Evolutionary conservation across 2,113 vertebrate species (phyloP).

Genomic region (Neotoma lepida): DNA sequence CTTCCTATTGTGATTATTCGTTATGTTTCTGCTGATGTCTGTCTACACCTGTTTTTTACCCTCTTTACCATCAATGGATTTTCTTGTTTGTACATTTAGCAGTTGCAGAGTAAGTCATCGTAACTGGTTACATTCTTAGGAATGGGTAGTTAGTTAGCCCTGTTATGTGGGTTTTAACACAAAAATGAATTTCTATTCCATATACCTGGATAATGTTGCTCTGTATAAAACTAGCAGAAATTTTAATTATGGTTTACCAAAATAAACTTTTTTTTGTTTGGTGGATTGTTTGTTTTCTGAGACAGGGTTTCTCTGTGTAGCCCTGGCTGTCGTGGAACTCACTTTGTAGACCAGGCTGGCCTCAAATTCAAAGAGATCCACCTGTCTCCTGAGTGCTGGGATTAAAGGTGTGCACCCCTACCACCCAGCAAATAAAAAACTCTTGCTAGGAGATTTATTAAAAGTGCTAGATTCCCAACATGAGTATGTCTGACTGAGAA

Average conservation of each 20-base stretch:
- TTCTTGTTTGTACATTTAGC: constrained; percentile 27
- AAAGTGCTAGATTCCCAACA: neutral
- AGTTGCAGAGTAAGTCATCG: neutral
- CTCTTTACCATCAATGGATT: neutral
- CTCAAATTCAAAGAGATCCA: neutral
- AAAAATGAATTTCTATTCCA: constrained; percentile 19
- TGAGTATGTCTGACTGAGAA: neutral
- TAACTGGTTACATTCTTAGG: neutral
- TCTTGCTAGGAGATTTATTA: neutral
- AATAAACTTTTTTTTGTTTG: neutral
- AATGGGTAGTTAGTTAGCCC: neutral
- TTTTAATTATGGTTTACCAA: constrained; percentile 36
- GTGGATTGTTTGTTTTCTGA: neutral
- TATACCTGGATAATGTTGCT: neutral
- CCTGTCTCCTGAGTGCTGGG: neutral
- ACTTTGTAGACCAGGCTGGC: too few relatives aligned
- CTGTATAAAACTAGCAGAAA: neutral
- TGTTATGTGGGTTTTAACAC: neutral
- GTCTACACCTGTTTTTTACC: neutral
- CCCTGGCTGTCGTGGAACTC: neutral
- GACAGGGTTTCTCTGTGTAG: neutral
- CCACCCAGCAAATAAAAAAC: neutral
- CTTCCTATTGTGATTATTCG: neutral
- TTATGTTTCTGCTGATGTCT: neutral
- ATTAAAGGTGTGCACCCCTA: neutral